These are phyloP conservation scores for Pemphredon lugubris DNA, from an alignment of 2,888 invertebrate species.

Conservation along the genomic window DNA sequence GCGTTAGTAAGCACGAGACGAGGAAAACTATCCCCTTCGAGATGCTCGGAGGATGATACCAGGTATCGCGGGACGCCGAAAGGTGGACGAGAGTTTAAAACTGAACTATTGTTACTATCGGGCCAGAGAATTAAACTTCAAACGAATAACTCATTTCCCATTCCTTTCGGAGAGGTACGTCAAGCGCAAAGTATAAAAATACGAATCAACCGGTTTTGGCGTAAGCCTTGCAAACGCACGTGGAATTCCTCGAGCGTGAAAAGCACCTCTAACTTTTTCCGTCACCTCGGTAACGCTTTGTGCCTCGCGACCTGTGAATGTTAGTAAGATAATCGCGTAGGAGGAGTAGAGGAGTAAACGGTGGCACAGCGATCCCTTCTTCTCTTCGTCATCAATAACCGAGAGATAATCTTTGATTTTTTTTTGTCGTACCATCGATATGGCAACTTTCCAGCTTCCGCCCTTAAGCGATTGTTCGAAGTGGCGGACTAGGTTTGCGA, in stretches of 20 bases:
- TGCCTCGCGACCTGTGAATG: conserved; percentile 60
- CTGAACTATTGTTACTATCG: too few relatives aligned
- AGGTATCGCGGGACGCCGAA: background rate
- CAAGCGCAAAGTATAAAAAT: too few relatives aligned
- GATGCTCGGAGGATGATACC: background rate
- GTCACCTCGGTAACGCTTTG: conserved; percentile 37
- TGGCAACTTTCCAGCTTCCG: conserved; percentile 67
- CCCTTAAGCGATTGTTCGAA: conserved; percentile 55
- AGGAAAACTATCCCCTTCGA: conserved; percentile 34
- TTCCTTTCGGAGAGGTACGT: background rate
- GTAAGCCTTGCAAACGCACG: conserved; percentile 1
- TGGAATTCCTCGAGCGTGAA: conserved; percentile 15
- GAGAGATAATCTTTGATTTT: conserved; percentile 60
- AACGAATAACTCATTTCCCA: background rate
- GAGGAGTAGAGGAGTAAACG: conserved; percentile 17
- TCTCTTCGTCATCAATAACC: conserved; percentile 9
- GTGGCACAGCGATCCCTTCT: conserved; percentile 13
- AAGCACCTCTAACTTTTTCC: conserved; percentile 21
- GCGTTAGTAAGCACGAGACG: conserved; percentile 26
- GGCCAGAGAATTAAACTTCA: conserved; percentile 30
- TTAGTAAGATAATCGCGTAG: conserved; percentile 43
- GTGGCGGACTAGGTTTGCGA: conserved; percentile 32
- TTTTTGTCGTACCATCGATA: conserved; percentile 59
- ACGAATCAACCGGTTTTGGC: too few relatives aligned
- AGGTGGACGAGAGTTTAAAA: conserved; percentile 21